Percentiles rank a stretch among this genome's conserved stretches.
Conservation (phyloP, 2,797 vertebrate genomes). For the Acomys russatus region DNA sequence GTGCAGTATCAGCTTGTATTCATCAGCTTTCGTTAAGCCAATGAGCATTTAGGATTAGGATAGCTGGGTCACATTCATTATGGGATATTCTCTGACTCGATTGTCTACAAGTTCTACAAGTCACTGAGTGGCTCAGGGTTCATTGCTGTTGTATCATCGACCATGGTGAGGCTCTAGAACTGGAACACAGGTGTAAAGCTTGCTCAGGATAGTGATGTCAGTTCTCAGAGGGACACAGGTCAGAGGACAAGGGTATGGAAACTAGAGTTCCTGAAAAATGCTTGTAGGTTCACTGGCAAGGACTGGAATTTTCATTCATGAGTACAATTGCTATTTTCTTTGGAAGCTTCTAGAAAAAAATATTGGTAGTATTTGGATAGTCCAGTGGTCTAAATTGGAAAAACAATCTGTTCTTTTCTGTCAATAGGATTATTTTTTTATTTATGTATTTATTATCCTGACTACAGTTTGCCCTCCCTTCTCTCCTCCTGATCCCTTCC, state of each 20-base stretch:
- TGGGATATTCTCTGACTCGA: background rate
- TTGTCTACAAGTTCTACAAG: background rate
- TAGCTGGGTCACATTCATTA: background rate
- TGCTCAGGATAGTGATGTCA: background rate
- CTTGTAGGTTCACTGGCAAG: background rate
- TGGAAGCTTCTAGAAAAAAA: background rate
- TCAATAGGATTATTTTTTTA: background rate
- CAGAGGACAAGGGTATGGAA: background rate
- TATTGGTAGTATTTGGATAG: background rate
- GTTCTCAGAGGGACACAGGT: background rate
- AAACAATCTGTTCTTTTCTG: background rate
- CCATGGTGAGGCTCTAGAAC: fast-evolving
- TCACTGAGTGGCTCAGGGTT: background rate
- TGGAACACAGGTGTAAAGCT: background rate
- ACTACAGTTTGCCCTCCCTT: too few relatives aligned
- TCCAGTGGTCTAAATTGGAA: background rate
- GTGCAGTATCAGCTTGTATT: background rate
- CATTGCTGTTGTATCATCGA: background rate
- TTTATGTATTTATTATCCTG: too few relatives aligned
- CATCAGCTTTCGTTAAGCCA: background rate
- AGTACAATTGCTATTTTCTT: constrained; percentile 4
- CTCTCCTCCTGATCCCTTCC: too few relatives aligned
- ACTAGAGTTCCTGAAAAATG: background rate
- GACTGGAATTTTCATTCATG: background rate
- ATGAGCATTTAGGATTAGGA: background rate